Base-by-base conservation (phyloP, 2,797 vertebrate species). In the Sebastes goodei region DNA sequence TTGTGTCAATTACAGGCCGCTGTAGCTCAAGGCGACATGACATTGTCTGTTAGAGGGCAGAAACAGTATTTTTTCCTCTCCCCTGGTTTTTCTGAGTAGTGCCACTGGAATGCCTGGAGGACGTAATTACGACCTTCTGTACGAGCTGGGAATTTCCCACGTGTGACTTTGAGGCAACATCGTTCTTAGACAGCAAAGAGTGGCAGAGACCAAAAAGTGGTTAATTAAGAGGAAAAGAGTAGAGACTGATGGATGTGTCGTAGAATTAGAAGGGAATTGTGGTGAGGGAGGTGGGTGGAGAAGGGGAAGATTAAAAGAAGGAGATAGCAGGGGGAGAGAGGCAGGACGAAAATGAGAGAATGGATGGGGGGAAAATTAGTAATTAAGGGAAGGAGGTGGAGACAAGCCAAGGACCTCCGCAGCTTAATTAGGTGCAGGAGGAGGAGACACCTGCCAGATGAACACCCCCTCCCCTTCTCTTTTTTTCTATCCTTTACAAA, bases 381-480 rank as follows among this genome's bases (percentile, higher is more conserved):
- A 73, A 93, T 93, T 92, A 92, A 91, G 46, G 69, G 64, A 76
- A 65, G 78, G 81, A 87, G 88, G 76, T 55, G 74, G 88, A 82
- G 83, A 80, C 73, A 12, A 67, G 78, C 53, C 64, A 79, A 87
- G 81, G 86, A 79, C 63, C 82, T 83, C 78, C 38, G 71, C 86
- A 76, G 84, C 78, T 86, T 92, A 92, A 92, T 94, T 89, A 90
- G 78, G 77, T 67, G 67, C 62, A 80, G 82, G 49, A 69, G 86
- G 72, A 89, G 86, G 81, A 74, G 85, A 78, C 86, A 88, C 86
- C 91, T 93, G 89, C 89, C 84, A 86, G 56, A 88, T 85, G 64
- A 89, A 57, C 77, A 35, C 72, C 76, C 74, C 52, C 71, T 7
- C 59, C 23, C 27, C 27, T 25, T 9, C 6, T 10, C 23, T 25